phyloP scores from a whole-genome alignment of 2,797 vertebrate species.

The Scolopax bukidnonensis region DNA sequence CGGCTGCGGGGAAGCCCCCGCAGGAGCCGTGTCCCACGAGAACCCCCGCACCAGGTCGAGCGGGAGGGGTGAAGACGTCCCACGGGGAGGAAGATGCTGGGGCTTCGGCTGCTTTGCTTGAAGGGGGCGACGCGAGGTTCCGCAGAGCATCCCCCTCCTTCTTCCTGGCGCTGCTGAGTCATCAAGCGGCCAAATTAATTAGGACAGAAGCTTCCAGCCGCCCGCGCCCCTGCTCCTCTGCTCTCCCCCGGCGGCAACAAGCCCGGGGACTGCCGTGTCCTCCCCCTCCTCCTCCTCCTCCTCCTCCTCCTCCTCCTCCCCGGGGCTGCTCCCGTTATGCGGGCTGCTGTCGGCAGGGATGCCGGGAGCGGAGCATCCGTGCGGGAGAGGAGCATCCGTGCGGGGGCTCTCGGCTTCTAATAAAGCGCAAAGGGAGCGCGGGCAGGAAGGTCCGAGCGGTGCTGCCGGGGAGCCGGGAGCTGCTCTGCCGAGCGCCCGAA shows the following conservation, averaged over 20 bases:
- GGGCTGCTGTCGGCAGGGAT: rapidly evolving
- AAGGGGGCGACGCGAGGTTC: rapidly evolving
- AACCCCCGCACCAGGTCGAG: no score
- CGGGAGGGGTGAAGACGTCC: rapidly evolving
- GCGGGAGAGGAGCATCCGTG: neutral
- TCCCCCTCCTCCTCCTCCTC: neutral
- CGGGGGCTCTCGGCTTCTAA: neutral
- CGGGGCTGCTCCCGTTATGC: rapidly evolving
- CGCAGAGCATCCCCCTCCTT: neutral
- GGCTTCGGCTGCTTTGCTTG: rapidly evolving
- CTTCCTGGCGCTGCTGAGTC: neutral
- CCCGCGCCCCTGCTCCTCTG: neutral
- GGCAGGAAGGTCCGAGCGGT: neutral
- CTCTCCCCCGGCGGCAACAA: rapidly evolving
- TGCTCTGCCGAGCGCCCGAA: rapidly evolving
- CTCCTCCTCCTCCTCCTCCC: neutral
- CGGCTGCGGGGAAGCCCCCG: rapidly evolving
- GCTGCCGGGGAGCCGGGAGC: neutral
- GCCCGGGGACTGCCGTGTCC: rapidly evolving
- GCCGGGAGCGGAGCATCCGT: neutral
- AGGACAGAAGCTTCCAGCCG: neutral
- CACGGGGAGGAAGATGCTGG: neutral
- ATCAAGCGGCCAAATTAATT: neutral
- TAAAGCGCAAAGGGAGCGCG: neutral
- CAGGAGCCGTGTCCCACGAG: rapidly evolving